Evolutionary conservation across 2,888 invertebrate genomes (phyloP).

Genomic region (Cryptocephalus primarius): DNA sequence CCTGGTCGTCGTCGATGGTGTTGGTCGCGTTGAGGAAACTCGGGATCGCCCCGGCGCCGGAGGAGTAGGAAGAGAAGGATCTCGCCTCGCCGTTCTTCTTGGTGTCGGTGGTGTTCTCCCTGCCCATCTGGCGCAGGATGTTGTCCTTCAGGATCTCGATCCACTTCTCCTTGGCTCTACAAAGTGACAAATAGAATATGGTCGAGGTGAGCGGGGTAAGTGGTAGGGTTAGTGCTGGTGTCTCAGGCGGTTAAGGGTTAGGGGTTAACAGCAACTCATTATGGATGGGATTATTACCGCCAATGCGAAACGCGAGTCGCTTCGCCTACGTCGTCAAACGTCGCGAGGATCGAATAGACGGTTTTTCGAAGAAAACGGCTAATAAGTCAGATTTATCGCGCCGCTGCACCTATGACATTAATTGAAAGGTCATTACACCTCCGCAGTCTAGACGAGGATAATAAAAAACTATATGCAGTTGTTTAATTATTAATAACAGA

Average conservation of each 20-base stretch:
- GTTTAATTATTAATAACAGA: conserved; percentile 21
- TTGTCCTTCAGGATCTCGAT: conserved; percentile 23
- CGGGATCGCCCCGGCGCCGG: conserved; percentile 17
- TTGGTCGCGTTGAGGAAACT: conserved; percentile 17
- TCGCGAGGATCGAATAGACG: too few species aligned
- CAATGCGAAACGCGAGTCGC: too few species aligned
- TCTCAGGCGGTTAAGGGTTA: too few species aligned
- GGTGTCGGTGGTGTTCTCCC: conserved; percentile 13
- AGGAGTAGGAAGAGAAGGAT: conserved; percentile 1
- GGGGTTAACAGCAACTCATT: too few species aligned
- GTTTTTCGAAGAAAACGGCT: too few species aligned
- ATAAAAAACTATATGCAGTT: conserved; percentile 22
- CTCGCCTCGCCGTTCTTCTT: conserved; percentile 5
- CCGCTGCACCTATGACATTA: conserved; percentile 7
- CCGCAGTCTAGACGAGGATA: conserved; percentile 22
- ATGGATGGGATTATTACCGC: too few species aligned
- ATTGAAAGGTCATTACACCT: conserved; percentile 22
- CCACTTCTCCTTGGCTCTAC: conserved; percentile 23
- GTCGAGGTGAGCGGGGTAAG: too few species aligned
- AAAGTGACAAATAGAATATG: background rate
- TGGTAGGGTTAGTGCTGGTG: too few species aligned
- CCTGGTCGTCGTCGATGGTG: conserved; percentile 20
- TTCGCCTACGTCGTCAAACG: too few species aligned
- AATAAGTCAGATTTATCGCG: too few species aligned
- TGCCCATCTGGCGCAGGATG: conserved; percentile 20